phyloP scores from a whole-genome alignment of 92 coral and sea anemone species.

The Bergia sp. region DNA sequence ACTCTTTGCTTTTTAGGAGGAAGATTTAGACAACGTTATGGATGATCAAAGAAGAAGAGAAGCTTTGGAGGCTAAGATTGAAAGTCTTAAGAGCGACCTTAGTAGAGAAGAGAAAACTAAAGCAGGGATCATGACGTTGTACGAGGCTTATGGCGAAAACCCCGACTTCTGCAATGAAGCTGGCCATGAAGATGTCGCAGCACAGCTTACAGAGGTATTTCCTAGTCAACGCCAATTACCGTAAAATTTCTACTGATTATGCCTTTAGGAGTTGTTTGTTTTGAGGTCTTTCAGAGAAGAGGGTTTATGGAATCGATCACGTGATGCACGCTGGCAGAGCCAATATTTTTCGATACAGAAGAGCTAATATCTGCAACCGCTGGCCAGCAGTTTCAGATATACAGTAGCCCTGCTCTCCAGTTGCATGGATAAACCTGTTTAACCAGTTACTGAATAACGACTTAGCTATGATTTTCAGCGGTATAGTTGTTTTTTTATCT shows the following conservation, averaged over 20 bases:
- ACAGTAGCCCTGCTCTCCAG: no score
- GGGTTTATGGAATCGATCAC: no score
- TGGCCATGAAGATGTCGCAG: constrained; percentile 90
- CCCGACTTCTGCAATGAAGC: constrained; percentile 91
- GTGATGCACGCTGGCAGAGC: no score
- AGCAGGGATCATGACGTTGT: constrained; percentile 83
- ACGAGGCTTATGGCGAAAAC: constrained; percentile 82
- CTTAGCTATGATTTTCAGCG: no score
- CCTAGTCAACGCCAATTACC: neutral
- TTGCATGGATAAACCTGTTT: no score
- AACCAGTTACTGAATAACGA: no score
- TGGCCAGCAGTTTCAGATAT: no score
- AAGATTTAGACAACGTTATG: constrained; percentile 82
- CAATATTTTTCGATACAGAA: no score
- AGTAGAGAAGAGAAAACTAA: constrained; percentile 87
- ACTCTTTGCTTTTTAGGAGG: constrained; percentile 60
- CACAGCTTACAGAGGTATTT: constrained; percentile 85
- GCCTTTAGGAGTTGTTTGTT: no score
- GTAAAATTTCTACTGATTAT: neutral
- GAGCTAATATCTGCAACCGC: no score
- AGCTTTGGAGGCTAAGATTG: constrained; percentile 79
- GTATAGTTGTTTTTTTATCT: neutral
- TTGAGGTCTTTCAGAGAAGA: no score
- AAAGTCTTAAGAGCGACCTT: constrained; percentile 66
- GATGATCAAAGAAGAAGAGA: constrained; percentile 81